phyloP scores from a whole-genome alignment of 2,797 vertebrate genomes.

The Clamator glandarius region DNA sequence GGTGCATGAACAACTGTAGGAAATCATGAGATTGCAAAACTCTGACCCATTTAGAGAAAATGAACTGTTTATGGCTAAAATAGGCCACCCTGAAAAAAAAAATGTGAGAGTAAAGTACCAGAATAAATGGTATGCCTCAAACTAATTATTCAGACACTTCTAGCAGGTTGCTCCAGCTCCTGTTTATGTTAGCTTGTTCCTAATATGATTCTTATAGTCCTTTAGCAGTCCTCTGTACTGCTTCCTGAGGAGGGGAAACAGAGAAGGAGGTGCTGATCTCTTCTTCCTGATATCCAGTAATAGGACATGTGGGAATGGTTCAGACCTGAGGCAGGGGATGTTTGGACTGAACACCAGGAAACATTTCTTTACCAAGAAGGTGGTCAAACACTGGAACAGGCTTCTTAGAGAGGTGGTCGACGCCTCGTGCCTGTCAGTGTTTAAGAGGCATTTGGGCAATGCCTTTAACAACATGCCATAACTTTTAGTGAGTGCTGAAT shows the following conservation, averaged over 20 bases:
- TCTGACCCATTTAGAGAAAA: conserved; percentile 13
- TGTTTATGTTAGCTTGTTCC: background rate
- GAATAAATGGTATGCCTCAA: background rate
- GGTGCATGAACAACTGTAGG: background rate
- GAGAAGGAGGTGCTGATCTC: background rate
- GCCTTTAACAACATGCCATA: no score
- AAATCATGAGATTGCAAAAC: background rate
- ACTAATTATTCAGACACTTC: background rate
- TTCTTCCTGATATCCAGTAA: background rate
- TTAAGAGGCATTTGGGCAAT: no score
- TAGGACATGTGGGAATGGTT: background rate
- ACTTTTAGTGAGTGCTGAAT: no score
- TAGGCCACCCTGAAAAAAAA: background rate
- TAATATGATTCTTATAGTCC: background rate
- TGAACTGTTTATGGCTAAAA: background rate
- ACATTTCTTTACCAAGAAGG: background rate
- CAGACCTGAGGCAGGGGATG: background rate
- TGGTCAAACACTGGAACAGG: background rate
- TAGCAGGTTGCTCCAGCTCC: background rate
- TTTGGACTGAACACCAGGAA: background rate
- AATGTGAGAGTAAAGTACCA: background rate
- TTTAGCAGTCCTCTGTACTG: background rate
- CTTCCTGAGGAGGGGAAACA: background rate
- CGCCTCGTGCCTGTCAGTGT: background rate
- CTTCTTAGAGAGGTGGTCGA: background rate